Evolutionary conservation across 1,140 invertebrate species (phyloP).

Genomic region (Aphelinus certus): DNA sequence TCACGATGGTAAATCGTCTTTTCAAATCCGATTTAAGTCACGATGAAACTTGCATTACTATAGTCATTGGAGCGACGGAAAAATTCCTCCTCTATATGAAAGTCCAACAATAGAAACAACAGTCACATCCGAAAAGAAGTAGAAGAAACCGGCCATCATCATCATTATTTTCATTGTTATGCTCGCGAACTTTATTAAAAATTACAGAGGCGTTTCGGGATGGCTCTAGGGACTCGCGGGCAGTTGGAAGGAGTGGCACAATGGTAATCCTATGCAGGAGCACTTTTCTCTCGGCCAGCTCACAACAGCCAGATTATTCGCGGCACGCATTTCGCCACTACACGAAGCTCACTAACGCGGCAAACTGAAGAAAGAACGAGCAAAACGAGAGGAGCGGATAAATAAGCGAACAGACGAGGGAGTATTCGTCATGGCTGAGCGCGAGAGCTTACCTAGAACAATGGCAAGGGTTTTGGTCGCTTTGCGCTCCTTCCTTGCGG

Average conservation of each 20-base stretch:
- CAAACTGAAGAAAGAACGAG: background rate
- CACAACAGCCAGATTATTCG: background rate
- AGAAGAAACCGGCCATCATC: background rate
- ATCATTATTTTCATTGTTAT: conserved; percentile 10
- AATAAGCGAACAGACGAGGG: background rate
- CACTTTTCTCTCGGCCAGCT: background rate
- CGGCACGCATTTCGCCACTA: conserved; percentile 7
- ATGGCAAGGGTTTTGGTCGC: conserved; percentile 99
- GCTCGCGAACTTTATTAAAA: conserved; percentile 1
- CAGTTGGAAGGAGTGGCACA: background rate
- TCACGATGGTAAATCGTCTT: too few relatives aligned
- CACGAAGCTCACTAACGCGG: background rate
- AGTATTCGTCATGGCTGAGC: background rate
- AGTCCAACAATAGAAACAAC: conserved; percentile 26
- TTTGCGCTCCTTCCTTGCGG: conserved; percentile 95
- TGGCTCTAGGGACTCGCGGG: background rate
- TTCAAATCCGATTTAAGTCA: too few relatives aligned
- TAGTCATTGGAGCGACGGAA: too few relatives aligned
- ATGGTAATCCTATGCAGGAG: conserved; percentile 19
- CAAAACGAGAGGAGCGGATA: background rate
- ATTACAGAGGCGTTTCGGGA: conserved; percentile 3
- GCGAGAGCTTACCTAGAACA: conserved; percentile 82
- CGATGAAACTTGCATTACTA: too few relatives aligned
- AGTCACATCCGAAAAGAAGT: conserved; percentile 19
- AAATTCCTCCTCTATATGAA: background rate